Percentiles rank a stretch among this genome's conserved stretches.
Evolutionary conservation across 35 echinoderm and acorn worm species (phyloP).

Genomic region (Diadema setosum): DNA sequence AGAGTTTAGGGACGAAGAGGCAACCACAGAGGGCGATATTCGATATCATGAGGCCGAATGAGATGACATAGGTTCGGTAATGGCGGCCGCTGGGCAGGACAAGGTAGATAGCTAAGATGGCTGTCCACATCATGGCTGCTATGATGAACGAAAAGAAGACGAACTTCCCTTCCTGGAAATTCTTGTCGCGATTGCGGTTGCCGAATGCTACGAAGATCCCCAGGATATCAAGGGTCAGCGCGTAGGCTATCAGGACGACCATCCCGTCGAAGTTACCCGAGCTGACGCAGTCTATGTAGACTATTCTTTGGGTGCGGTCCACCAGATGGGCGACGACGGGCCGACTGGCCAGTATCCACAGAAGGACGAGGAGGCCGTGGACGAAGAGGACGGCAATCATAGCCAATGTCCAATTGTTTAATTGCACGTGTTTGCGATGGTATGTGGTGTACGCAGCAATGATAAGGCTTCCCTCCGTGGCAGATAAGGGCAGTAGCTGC

Average conservation of each 20-base stretch:
- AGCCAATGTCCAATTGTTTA: neutral
- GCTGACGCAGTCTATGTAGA: slow-evolving; percentile 42
- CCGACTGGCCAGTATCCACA: slow-evolving; percentile 50
- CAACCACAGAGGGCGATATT: slow-evolving; percentile 16
- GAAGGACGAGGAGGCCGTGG: neutral
- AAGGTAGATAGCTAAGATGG: slow-evolving; percentile 38
- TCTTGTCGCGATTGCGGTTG: slow-evolving; percentile 27
- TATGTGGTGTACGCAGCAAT: slow-evolving; percentile 26
- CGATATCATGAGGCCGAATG: slow-evolving; percentile 27
- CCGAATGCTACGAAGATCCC: slow-evolving; percentile 35
- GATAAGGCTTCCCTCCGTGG: slow-evolving; percentile 35
- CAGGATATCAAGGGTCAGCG: slow-evolving; percentile 16
- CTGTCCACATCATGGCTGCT: slow-evolving; percentile 60
- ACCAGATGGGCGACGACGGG: neutral
- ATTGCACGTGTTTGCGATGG: neutral
- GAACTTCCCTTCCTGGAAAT: slow-evolving; percentile 80
- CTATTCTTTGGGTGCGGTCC: neutral
- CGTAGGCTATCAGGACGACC: slow-evolving; percentile 24
- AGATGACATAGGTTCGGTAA: slow-evolving; percentile 25
- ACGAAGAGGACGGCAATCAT: neutral
- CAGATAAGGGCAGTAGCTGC: slow-evolving; percentile 52
- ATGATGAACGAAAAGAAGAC: slow-evolving; percentile 70
- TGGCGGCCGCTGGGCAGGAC: slow-evolving; percentile 34
- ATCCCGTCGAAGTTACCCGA: slow-evolving; percentile 15
- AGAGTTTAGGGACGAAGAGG: slow-evolving; percentile 81